These are phyloP conservation scores for Lithobates sylvaticus DNA, from an alignment of 2,797 vertebrate genomes.

Conservation along the genomic window DNA sequence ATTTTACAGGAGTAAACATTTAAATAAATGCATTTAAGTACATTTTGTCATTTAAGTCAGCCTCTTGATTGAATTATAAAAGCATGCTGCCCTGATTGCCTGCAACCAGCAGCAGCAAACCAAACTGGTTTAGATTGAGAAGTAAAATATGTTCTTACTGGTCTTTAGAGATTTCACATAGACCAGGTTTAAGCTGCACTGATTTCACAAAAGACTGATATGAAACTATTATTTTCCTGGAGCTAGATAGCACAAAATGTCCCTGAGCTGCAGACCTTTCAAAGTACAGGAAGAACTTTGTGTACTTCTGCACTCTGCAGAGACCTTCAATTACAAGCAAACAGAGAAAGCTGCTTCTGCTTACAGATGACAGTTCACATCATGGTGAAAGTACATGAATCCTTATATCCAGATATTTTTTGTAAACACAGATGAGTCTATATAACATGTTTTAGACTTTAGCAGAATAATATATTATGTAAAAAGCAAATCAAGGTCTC, in stretches of 20 bases:
- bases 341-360: neutral
- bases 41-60: neutral
- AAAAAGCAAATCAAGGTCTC: too few species aligned
- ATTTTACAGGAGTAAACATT: neutral
- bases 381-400: neutral
- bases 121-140: neutral
- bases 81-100: too few species aligned
- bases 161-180: neutral
- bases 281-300: neutral
- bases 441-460: neutral
- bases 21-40: neutral
- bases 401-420: neutral
- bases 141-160: neutral
- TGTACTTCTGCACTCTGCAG: neutral
- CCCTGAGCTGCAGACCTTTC: conserved; percentile 1
- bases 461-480: neutral
- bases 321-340: neutral
- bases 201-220: neutral
- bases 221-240: neutral
- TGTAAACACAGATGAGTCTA: neutral
- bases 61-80: too few species aligned
- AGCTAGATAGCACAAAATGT: neutral
- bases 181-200: neutral
- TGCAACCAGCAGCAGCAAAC: neutral
- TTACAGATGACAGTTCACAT: conserved; percentile 2